Percentiles rank a stretch among this genome's conserved stretches.
Conservation (phyloP, 2,888 invertebrate species). For the Drosophila hawaiiensis region DNA sequence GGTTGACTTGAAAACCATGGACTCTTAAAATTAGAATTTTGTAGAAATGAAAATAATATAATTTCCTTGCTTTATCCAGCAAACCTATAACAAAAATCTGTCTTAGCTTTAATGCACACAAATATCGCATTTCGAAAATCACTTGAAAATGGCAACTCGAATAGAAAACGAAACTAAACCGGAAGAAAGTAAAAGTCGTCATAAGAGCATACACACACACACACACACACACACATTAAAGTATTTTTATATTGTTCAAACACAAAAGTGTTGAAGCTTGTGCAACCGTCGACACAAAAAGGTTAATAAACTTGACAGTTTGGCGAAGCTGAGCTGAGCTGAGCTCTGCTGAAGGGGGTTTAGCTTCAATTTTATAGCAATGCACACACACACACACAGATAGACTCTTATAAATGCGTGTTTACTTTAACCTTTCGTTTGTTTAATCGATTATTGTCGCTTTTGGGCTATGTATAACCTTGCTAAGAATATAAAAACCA, state of each 20-base stretch:
- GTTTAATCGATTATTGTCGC: conserved; percentile 69
- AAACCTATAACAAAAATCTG: background rate
- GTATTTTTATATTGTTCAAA: conserved; percentile 21
- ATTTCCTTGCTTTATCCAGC: conserved; percentile 10
- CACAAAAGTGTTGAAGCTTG: conserved; percentile 26
- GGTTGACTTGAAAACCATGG: background rate
- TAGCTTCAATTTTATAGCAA: conserved; percentile 29
- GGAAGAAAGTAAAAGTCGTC: conserved; percentile 70
- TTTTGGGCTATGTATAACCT: conserved; percentile 56
- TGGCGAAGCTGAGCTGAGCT: background rate
- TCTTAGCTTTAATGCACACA: conserved; percentile 2
- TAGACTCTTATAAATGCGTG: background rate
- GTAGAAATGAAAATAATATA: background rate
- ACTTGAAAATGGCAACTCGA: conserved; percentile 3
- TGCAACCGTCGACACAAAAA: conserved; percentile 49
- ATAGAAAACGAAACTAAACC: conserved; percentile 42
- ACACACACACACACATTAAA: background rate
- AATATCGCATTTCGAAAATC: conserved; percentile 32
- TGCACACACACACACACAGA: conserved; percentile 6
- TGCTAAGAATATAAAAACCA: conserved; percentile 65
- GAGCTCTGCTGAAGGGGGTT: conserved; percentile 14
- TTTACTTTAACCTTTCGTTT: conserved; percentile 72
- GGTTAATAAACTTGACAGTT: conserved; percentile 70
- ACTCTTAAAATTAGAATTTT: background rate
- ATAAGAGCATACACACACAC: conserved; percentile 1